phyloP scores from a whole-genome alignment of 2,888 invertebrate genomes.

The Synanthedon tipuliformis region DNA sequence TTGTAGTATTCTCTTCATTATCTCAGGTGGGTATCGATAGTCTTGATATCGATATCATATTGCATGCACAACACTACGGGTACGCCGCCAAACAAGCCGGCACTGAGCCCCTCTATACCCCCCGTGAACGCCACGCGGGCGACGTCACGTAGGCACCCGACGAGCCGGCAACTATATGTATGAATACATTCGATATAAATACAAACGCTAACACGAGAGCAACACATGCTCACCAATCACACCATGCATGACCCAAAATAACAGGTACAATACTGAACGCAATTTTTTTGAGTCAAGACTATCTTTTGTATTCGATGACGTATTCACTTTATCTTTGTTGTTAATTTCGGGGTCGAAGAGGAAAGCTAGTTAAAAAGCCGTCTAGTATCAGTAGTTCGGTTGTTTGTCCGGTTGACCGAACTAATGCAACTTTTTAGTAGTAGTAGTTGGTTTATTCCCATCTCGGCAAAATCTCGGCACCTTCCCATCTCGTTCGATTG shows the following conservation, averaged over 20 bases:
- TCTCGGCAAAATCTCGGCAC: too few species aligned
- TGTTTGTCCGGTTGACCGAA: too few species aligned
- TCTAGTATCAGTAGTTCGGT: too few species aligned
- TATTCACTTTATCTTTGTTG: too few species aligned
- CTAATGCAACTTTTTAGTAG: too few species aligned
- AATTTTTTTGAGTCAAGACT: too few species aligned
- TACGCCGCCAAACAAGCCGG: constrained; percentile 47
- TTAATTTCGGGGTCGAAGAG: too few species aligned
- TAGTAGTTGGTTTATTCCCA: too few species aligned
- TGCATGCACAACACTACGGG: constrained; percentile 9
- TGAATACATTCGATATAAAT: neutral
- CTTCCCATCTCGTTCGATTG: too few species aligned
- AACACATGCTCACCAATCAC: constrained; percentile 1
- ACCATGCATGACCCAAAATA: constrained; percentile 8
- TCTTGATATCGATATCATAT: neutral
- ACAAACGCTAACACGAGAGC: constrained; percentile 1
- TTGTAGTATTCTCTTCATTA: too few species aligned
- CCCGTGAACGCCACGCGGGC: constrained; percentile 42
- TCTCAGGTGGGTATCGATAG: neutral
- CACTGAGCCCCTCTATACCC: constrained; percentile 17
- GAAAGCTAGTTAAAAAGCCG: too few species aligned
- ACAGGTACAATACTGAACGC: neutral
- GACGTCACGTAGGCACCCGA: constrained; percentile 60
- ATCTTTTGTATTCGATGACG: too few species aligned
- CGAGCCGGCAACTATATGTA: neutral